Evolutionary conservation across 2,113 vertebrate species (phyloP).

Genomic region (Platysteira castanea): DNA sequence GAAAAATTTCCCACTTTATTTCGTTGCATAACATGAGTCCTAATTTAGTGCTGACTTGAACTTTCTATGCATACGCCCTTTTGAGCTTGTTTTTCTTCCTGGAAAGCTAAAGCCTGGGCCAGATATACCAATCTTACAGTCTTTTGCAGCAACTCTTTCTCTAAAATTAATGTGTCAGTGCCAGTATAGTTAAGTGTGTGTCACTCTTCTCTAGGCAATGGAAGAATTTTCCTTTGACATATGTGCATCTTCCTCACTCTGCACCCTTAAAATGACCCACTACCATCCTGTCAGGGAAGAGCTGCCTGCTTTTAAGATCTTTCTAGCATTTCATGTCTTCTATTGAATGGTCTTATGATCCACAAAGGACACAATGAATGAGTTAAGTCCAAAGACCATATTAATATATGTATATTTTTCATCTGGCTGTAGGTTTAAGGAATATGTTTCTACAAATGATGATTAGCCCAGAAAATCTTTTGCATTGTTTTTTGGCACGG

Average conservation of each 20-base stretch:
- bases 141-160: background rate
- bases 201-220: background rate
- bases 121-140: background rate
- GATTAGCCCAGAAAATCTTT: background rate
- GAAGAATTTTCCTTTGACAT: background rate
- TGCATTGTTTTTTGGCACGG: background rate
- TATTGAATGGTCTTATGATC: background rate
- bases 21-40: background rate
- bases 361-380: background rate
- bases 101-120: background rate
- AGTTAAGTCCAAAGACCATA: background rate
- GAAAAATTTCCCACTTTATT: background rate
- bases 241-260: background rate
- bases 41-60: constrained; percentile 5
- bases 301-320: background rate
- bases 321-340: background rate
- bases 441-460: background rate
- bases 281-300: background rate
- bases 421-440: background rate
- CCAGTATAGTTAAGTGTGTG: background rate
- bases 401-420: background rate
- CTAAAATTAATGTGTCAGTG: background rate
- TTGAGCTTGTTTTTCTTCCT: background rate
- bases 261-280: background rate
- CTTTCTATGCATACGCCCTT: background rate